A percentile compares a stretch with the other conserved stretches of the same genome.
Evolutionary conservation across 1,140 invertebrate species (phyloP).

Genomic region (Neelides sp.): DNA sequence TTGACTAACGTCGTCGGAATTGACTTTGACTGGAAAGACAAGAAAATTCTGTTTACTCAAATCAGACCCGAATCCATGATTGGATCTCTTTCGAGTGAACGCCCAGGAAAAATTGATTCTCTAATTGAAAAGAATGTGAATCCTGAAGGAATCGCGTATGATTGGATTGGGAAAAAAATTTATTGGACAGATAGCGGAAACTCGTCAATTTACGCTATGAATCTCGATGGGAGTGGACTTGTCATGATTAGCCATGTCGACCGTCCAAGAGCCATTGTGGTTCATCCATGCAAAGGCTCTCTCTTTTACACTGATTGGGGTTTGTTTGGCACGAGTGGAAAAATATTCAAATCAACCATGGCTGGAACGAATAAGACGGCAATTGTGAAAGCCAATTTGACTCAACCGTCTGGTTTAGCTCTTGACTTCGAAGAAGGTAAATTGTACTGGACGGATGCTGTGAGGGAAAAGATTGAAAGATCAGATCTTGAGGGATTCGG

Average conservation of each 20-base stretch:
- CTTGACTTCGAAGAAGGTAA: conserved; percentile 92
- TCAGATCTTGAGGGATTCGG: conserved; percentile 72
- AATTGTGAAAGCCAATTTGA: conserved; percentile 78
- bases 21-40: conserved; percentile 85
- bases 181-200: conserved; percentile 95
- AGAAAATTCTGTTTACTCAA: conserved; percentile 77
- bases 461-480: conserved; percentile 91
- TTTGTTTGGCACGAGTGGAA: conserved; percentile 76
- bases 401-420: conserved; percentile 87
- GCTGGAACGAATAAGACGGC: conserved; percentile 82
- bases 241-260: conserved; percentile 89
- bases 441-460: conserved; percentile 96
- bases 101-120: conserved; percentile 48
- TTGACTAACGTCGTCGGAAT: conserved; percentile 92
- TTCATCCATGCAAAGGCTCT: conserved; percentile 81
- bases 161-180: conserved; percentile 92
- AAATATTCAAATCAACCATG: conserved; percentile 92
- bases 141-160: conserved; percentile 89
- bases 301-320: conserved; percentile 91
- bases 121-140: conserved; percentile 69
- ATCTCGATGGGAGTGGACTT: conserved; percentile 71
- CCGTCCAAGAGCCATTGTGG: conserved; percentile 81
- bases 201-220: conserved; percentile 89
- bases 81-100: conserved; percentile 57
- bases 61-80: conserved; percentile 81